These are phyloP conservation scores for Ifrita kowaldi DNA, from an alignment of 2,113 vertebrate species.

Conservation along the genomic window DNA sequence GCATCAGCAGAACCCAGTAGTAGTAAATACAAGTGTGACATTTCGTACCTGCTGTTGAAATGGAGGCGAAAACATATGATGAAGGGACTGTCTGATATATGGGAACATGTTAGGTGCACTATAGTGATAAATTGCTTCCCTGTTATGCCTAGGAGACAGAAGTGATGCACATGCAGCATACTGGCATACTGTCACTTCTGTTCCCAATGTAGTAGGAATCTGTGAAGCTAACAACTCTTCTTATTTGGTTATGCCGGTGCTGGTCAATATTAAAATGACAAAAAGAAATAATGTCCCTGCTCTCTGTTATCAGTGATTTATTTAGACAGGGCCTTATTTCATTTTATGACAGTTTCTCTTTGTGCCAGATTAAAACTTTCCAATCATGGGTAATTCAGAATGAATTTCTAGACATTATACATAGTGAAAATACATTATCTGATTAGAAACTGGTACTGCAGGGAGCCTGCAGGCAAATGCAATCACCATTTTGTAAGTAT, in stretches of 20 bases:
- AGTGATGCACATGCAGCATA: background rate
- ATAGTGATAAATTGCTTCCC: conserved; percentile 16
- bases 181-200: background rate
- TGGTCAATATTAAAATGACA: background rate
- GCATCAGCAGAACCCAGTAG: background rate
- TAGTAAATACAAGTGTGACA: background rate
- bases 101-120: background rate
- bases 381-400: background rate
- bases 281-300: background rate
- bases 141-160: background rate
- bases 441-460: background rate
- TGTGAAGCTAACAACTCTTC: background rate
- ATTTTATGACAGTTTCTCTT: background rate
- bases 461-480: background rate
- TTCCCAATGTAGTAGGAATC: background rate
- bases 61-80: background rate
- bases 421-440: background rate
- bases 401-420: background rate
- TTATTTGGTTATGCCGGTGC: background rate
- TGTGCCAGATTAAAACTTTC: background rate
- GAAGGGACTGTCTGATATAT: conserved; percentile 1
- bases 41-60: background rate
- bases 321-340: background rate
- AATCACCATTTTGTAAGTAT: background rate
- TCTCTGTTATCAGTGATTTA: background rate